Base-by-base conservation (phyloP, 2,113 vertebrate genomes). In the Alosa alosa region DNA sequence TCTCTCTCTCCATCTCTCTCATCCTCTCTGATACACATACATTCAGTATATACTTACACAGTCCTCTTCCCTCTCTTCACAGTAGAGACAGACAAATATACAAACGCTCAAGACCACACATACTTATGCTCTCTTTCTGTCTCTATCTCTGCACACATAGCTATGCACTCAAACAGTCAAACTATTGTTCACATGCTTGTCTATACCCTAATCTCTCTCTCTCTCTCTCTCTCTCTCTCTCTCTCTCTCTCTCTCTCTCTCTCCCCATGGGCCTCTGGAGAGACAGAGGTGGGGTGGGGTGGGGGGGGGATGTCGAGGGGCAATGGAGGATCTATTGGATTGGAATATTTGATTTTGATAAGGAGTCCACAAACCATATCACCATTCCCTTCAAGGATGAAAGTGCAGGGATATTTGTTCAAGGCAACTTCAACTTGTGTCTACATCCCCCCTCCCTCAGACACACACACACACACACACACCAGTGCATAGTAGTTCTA, bases 221-320 rank as follows among this genome's bases (percentile, higher is more conserved):
- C 46, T 81, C 57, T 50, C 86, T 36, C 39, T 44, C 25, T 82
- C n/a, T 88, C 86, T 87, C 84, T 91, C n/a, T n/a, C n/a, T n/a
- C n/a, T n/a, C n/a, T n/a, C n/a, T n/a, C n/a, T 22, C 60, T 64
- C 31, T 64, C 49, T 36, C 64, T 81, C 46, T 81, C 57, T 50
- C 86, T 36, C n/a, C 6, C 41, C 41, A 44, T 44, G 47, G 47
- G 47, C 9, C 41, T 49, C 18, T 55, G 18, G 4, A 60, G 4
- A 60, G 18, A 60, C 6, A 3, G 55, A 22, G 0, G 55, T 4
- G 20, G 55, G 20, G 55, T n/a, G n/a, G n/a, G n/a, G n/a, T n/a
- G 55, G 55, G 5, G 55, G 50, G 50, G 10, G 50, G 47, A 6
- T 2, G 47, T 8, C 8, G 47, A 13, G 47, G 47, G 47, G 7